Percentiles rank a stretch among this genome's conserved stretches.
Conservation (phyloP, 2,888 invertebrate species). For the Diarsia rubi region DNA sequence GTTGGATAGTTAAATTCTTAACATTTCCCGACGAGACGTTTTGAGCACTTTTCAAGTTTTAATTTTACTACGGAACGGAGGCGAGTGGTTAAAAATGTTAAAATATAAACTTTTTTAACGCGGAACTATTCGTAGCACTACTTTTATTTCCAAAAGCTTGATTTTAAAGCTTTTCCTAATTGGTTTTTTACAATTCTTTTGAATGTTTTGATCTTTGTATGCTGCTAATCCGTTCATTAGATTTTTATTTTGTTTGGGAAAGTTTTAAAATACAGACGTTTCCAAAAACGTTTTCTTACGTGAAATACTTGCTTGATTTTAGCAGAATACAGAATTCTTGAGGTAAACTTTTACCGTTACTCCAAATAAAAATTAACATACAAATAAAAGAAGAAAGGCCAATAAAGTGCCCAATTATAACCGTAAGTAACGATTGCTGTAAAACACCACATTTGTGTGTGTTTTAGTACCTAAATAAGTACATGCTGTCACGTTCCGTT, state of each 20-base stretch:
- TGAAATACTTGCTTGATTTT: not conserved
- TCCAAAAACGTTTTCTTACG: not conserved
- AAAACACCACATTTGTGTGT: slow-evolving; percentile 34
- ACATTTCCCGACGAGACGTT: slow-evolving; percentile 30
- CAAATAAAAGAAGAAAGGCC: slow-evolving; percentile 40
- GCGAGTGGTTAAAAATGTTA: slow-evolving; percentile 24
- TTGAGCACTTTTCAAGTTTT: slow-evolving; percentile 12
- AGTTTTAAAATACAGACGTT: not conserved
- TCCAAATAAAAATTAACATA: slow-evolving; percentile 8
- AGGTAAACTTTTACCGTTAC: not conserved
- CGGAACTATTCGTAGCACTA: slow-evolving; percentile 1
- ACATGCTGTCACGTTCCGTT: slow-evolving; percentile 46
- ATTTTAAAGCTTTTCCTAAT: not conserved
- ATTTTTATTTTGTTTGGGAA: not conserved
- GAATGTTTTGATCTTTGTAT: not conserved
- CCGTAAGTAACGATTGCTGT: slow-evolving; percentile 45
- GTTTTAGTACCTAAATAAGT: slow-evolving; percentile 17
- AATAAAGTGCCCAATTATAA: slow-evolving; percentile 52
- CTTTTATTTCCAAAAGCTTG: not conserved
- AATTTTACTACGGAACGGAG: slow-evolving; percentile 21
- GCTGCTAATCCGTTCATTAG: not conserved
- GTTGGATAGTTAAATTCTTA: slow-evolving; percentile 4
- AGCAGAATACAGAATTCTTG: not conserved
- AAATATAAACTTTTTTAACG: slow-evolving; percentile 19
- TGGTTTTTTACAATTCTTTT: not conserved